Evolutionary conservation across 2,888 invertebrate species (phyloP), one percentile per base, ranked within the genome.

Genomic region (Oscheius onirici): DNA sequence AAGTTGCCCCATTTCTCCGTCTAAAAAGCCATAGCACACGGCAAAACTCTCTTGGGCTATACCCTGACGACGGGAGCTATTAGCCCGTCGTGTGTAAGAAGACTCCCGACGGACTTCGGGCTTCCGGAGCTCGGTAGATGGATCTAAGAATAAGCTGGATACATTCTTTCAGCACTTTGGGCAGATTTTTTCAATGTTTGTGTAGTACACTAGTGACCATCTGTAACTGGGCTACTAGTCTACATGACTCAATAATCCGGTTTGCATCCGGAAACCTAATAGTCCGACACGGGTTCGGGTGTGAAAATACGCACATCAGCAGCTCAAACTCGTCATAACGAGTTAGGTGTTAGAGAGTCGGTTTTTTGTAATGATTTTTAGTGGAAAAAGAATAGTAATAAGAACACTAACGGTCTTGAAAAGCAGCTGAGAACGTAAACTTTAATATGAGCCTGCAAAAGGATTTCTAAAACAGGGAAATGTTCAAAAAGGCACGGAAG

Each of bases 31-130:
- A 41, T 20, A 24, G 15, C 60, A 58, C 58, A 60, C 60, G 60
- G 60, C 60, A 60, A 60, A 60, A 55, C 22, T 26, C 60, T 41
- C 41, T 34, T 34, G 34, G 20, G 41, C 24, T 20, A 63, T 49
- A 63, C 63, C 63, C 63, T 63, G 63, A 17, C 63, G 63, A 49
- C 49, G 49, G 49, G 49, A 49, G 34, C 49, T 63, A 26, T 63
- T 63, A 58, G 40, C 55, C 55, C 55, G 28, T 55, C 55, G 22
- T 13, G 46, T 55, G 24, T 22, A 52, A 52, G 58, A 41, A 43
- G 58, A 58, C 40, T 58, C 58, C 43, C 58, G 58, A 58, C 43
- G 58, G 58, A 40, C 40, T 40, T 58, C 58, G n/a, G 55, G 24
- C 28, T 55, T 55, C 52, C 52, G 52, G 13, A 52, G 20, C 24